Evolutionary conservation across 2,113 vertebrate genomes (phyloP).

Genomic region (Tretioscincus oriximinensis): DNA sequence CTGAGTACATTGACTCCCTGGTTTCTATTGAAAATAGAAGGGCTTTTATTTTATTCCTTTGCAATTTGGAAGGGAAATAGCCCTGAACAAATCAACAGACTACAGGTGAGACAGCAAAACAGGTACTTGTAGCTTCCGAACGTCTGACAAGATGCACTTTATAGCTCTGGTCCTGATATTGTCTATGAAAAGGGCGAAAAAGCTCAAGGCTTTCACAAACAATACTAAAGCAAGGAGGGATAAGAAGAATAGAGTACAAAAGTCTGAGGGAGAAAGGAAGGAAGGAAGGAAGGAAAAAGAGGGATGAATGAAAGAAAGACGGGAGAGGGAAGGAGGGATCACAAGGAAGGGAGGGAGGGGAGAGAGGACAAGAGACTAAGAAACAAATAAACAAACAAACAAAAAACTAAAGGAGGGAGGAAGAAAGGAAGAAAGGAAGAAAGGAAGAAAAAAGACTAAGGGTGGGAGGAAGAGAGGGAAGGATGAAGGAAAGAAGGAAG

Average conservation of each 20-base stretch:
- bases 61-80: background rate
- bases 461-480: too few relatives aligned
- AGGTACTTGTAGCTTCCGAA: background rate
- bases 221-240: conserved; percentile 19
- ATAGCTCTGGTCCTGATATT: conserved; percentile 43
- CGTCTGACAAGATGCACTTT: conserved; percentile 35
- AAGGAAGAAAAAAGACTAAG: too few relatives aligned
- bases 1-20: background rate
- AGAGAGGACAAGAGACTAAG: too few relatives aligned
- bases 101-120: background rate
- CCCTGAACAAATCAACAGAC: background rate
- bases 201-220: conserved; percentile 58
- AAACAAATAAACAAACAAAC: too few relatives aligned
- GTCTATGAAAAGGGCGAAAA: conserved; percentile 59
- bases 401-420: too few relatives aligned
- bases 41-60: background rate
- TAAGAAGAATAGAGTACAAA: background rate
- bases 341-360: background rate
- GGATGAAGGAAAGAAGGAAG: too few relatives aligned
- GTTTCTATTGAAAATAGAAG: conserved; percentile 3
- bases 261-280: too few relatives aligned
- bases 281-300: background rate
- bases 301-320: background rate
- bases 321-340: too few relatives aligned
- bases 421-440: too few relatives aligned